Conservation (phyloP, 2,797 vertebrate species). For the Sternotherus odoratus region DNA sequence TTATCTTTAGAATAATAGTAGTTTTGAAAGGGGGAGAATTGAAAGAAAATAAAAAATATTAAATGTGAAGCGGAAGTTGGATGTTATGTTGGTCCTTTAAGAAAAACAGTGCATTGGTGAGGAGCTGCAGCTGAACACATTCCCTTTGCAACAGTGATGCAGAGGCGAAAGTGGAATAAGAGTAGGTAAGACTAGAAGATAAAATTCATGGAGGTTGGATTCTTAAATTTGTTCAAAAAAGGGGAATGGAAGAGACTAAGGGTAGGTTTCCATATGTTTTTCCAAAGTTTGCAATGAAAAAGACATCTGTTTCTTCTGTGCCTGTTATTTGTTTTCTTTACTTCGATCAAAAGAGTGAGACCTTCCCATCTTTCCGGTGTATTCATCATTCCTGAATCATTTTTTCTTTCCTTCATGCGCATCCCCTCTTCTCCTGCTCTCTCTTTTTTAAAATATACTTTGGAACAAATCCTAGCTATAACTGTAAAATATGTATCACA, state of each 20-base stretch:
- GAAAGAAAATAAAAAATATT: neutral
- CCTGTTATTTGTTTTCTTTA: neutral
- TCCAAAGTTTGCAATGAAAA: neutral
- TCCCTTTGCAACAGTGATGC: too few species aligned
- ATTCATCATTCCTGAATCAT: neutral
- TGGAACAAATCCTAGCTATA: neutral
- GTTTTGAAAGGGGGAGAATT: neutral
- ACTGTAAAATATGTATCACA: neutral
- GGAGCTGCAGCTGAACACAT: neutral
- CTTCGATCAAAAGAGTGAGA: neutral
- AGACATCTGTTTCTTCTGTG: neutral
- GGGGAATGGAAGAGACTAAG: neutral
- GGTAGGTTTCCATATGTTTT: neutral
- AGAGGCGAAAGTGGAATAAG: neutral
- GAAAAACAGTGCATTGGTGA: neutral
- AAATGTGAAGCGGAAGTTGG: neutral
- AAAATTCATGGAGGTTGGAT: neutral
- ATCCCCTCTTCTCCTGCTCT: neutral
- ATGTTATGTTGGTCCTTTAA: neutral
- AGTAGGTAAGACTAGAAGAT: neutral
- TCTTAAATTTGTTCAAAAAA: neutral
- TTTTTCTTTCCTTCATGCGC: neutral
- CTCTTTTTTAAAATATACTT: neutral
- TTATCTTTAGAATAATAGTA: neutral
- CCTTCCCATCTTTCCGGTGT: neutral